Conservation (phyloP, 2,113 vertebrate species). For the Astatoreochromis straeleni region DNA sequence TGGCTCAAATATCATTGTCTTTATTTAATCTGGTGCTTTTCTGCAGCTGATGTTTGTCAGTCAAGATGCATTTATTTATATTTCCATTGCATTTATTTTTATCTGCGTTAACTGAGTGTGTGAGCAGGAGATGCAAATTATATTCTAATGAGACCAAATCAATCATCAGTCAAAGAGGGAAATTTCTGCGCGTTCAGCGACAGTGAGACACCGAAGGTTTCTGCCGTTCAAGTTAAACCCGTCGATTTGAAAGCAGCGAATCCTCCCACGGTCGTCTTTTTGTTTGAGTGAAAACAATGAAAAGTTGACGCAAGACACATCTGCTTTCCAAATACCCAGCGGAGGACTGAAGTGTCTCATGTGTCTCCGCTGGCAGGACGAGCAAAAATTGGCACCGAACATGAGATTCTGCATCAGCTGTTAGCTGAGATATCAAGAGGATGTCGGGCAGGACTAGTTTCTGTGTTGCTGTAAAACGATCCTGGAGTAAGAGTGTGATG, state of each 20-base stretch:
- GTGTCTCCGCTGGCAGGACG: not conserved
- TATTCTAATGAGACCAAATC: not conserved
- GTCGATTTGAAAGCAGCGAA: not conserved
- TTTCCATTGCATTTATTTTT: not conserved
- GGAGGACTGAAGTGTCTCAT: not conserved
- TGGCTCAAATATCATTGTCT: not conserved
- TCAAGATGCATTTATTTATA: not conserved
- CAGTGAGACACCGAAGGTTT: not conserved
- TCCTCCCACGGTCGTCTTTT: not conserved
- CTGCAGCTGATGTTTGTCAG: not conserved
- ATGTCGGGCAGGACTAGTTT: constrained; percentile 28
- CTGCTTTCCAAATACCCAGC: not conserved
- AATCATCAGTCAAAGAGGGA: not conserved
- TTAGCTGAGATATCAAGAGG: not conserved
- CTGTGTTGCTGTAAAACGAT: constrained; percentile 35
- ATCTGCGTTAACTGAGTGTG: not conserved
- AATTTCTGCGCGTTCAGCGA: not conserved
- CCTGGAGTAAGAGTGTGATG: not conserved
- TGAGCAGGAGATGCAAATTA: not conserved
- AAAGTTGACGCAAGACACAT: not conserved
- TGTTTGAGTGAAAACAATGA: not conserved
- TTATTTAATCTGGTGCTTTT: not conserved
- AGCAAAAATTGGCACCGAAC: not conserved
- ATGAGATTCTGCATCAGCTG: not conserved
- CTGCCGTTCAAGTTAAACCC: not conserved